Percentiles rank a stretch among this genome's conserved stretches.
Evolutionary conservation across 2,113 vertebrate genomes (phyloP).

Genomic region (Neodon shergylaensis): DNA sequence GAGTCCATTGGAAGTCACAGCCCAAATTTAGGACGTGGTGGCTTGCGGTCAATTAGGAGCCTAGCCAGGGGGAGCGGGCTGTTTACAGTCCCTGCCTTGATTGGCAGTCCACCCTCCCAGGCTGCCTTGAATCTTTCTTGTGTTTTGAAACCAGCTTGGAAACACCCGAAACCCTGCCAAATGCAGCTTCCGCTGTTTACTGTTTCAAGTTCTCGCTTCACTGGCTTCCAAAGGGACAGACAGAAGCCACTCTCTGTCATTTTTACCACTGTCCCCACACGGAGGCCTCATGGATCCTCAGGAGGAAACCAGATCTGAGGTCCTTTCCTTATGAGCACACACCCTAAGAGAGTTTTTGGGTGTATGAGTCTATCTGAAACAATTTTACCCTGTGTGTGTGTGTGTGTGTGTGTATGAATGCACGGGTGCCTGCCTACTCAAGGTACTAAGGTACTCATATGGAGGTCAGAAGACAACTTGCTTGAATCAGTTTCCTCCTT

Average conservation of each 20-base stretch:
- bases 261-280: neutral
- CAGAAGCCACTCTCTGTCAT: neutral
- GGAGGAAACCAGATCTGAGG: neutral
- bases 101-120: neutral
- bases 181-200: neutral
- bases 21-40: neutral
- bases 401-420: no score
- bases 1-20: neutral
- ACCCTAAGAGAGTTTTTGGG: neutral
- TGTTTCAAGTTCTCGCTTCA: neutral
- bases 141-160: neutral
- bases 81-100: neutral
- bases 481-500: neutral
- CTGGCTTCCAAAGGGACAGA: neutral
- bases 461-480: neutral
- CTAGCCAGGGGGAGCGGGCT: neutral
- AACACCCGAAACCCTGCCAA: neutral
- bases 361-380: neutral
- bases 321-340: neutral
- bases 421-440: neutral
- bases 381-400: neutral
- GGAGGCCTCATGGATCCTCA: no score
- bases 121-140: neutral
- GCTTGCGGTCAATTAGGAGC: conserved; percentile 72
- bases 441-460: neutral